Conservation (phyloP, 2,888 invertebrate species). For the Syrista parreyssii region DNA sequence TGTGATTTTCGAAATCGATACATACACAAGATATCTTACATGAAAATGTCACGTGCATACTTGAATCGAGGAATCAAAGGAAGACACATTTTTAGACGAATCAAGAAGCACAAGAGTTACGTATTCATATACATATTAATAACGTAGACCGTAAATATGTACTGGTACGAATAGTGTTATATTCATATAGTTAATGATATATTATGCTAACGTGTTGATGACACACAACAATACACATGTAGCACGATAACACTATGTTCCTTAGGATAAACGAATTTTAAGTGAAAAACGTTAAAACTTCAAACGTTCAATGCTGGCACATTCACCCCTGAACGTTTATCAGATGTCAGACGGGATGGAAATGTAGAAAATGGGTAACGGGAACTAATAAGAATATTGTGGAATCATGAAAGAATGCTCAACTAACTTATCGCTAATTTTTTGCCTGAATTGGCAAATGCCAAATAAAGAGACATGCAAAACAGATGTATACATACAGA, state of each 20-base stretch:
- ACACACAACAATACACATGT: slow-evolving; percentile 4
- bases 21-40: not conserved
- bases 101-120: slow-evolving; percentile 44
- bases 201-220: slow-evolving; percentile 6
- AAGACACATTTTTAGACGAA: slow-evolving; percentile 7
- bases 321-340: not conserved
- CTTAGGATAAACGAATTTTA: slow-evolving; percentile 37
- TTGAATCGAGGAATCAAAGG: not conserved
- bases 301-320: not conserved
- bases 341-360: not conserved
- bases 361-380: not conserved
- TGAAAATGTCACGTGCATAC: not conserved
- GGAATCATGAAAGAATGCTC: slow-evolving; percentile 32
- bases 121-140: slow-evolving; percentile 18
- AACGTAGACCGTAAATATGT: slow-evolving; percentile 34
- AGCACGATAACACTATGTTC: slow-evolving; percentile 30
- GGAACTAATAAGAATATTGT: not conserved
- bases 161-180: slow-evolving; percentile 46
- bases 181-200: slow-evolving; percentile 25
- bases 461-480: not conserved
- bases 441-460: not conserved
- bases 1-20: not conserved
- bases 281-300: slow-evolving; percentile 7
- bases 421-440: slow-evolving; percentile 29
- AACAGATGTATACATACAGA: not conserved